Conservation (phyloP, 92 coral and sea anemone species). For the Epizoanthus fatuus region DNA sequence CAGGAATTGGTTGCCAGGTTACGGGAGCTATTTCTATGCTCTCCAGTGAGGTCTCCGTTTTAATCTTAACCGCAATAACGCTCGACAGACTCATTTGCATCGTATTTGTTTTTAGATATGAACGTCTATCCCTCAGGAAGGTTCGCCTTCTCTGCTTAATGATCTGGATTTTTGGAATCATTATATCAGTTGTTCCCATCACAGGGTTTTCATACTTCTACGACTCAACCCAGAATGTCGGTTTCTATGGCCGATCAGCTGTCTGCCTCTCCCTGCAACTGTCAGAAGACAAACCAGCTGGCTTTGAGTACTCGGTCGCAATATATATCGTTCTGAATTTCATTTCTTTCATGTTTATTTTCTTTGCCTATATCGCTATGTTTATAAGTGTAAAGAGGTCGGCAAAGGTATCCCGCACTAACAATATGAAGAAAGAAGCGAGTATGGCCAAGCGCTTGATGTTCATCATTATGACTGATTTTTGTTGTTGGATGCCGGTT, state of each 20-base stretch:
- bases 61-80: conserved; percentile 7
- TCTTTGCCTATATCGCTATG: conserved; percentile 2
- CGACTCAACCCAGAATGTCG: not conserved
- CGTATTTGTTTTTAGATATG: conserved; percentile 6
- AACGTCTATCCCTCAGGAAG: not conserved
- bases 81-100: conserved; percentile 20
- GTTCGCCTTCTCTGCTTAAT: not conserved
- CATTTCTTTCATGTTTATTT: conserved; percentile 7
- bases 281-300: conserved; percentile 30
- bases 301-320: conserved; percentile 36
- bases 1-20: conserved; percentile 2
- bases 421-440: not conserved
- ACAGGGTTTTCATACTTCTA: not conserved
- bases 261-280: conserved; percentile 26
- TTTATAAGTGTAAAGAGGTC: not conserved
- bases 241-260: conserved; percentile 30
- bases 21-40: conserved; percentile 13
- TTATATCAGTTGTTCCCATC: not conserved
- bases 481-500: not conserved
- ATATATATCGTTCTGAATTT: not conserved
- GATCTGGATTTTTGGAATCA: conserved; percentile 24
- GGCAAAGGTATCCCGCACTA: not conserved
- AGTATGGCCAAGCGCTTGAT: not conserved
- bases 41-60: conserved; percentile 32
- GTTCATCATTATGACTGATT: no score